Conservation (phyloP, 2,113 vertebrate genomes). For the Neodon shergylaensis region DNA sequence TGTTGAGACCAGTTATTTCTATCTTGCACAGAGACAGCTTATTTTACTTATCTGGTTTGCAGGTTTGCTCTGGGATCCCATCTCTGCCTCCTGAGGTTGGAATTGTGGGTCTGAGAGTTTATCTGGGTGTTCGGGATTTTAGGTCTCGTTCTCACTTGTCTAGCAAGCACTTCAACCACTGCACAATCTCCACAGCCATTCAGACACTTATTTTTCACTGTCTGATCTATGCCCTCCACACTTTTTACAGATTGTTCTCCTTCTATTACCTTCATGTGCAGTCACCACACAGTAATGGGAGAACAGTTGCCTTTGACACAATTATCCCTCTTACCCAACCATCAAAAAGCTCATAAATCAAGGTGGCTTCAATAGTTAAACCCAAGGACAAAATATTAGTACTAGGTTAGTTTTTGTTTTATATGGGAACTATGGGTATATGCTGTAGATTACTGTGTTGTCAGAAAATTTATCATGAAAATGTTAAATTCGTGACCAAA, state of each 20-base stretch:
- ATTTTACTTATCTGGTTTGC: neutral
- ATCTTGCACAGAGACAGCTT: neutral
- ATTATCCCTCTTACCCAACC: neutral
- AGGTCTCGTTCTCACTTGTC: neutral
- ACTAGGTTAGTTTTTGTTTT: slow-evolving; percentile 19
- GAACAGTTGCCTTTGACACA: neutral
- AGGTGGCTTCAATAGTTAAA: neutral
- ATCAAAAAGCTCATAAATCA: neutral
- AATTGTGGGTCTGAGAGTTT: neutral
- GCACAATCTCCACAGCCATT: neutral
- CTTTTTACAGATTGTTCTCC: neutral
- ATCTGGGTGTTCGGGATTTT: neutral
- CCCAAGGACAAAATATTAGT: neutral
- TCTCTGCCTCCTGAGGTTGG: neutral
- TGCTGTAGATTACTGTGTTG: neutral
- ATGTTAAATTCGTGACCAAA: neutral
- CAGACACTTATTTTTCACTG: neutral
- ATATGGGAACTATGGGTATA: neutral
- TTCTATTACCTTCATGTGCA: neutral
- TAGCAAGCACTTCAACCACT: neutral
- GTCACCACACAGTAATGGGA: neutral
- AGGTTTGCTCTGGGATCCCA: neutral
- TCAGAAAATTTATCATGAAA: slow-evolving; percentile 12
- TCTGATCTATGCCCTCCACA: neutral
- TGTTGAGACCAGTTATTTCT: neutral